phyloP scores from a whole-genome alignment of 2,113 vertebrate genomes.

The Macrotis lagotis region DNA sequence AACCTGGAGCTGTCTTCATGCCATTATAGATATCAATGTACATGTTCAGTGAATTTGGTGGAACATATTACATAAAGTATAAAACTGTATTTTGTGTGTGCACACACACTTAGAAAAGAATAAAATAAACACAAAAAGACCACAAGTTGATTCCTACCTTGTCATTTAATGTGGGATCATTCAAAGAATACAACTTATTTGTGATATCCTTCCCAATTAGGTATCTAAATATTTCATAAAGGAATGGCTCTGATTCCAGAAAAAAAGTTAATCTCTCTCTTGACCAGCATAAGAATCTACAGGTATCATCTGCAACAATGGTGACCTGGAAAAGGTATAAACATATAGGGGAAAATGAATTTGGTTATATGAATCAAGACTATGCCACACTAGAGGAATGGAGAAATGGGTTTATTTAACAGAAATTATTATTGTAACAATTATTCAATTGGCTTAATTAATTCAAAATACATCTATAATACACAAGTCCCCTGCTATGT shows the following conservation, averaged over 20 bases:
- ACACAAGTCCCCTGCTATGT: not conserved
- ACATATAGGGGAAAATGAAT: not conserved
- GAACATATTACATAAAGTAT: conserved; percentile 15
- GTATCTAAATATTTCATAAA: conserved; percentile 96
- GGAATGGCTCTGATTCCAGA: conserved; percentile 95
- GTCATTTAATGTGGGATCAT: conserved; percentile 96
- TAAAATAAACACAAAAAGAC: not conserved
- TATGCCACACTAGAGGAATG: not conserved
- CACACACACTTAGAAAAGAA: not conserved
- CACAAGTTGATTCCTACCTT: conserved; percentile 88
- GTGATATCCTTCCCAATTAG: conserved; percentile 99
- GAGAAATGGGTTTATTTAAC: conserved; percentile 1
- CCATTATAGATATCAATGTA: not conserved
- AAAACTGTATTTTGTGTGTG: not conserved
- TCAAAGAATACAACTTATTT: conserved; percentile 98
- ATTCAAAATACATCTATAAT: conserved; percentile 18
- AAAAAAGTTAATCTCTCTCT: conserved; percentile 96
- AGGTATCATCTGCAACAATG: conserved; percentile 95
- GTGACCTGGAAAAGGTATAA: conserved; percentile 88
- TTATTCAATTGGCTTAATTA: conserved; percentile 25
- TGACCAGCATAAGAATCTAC: conserved; percentile 97
- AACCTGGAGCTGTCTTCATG: not conserved
- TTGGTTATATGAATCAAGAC: not conserved
- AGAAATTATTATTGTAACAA: conserved; percentile 22
- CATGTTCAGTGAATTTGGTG: not conserved